Evolutionary conservation across 2,797 vertebrate species (phyloP), one percentile per base, ranked within the genome.

Genomic region (Rhincodon typus): DNA sequence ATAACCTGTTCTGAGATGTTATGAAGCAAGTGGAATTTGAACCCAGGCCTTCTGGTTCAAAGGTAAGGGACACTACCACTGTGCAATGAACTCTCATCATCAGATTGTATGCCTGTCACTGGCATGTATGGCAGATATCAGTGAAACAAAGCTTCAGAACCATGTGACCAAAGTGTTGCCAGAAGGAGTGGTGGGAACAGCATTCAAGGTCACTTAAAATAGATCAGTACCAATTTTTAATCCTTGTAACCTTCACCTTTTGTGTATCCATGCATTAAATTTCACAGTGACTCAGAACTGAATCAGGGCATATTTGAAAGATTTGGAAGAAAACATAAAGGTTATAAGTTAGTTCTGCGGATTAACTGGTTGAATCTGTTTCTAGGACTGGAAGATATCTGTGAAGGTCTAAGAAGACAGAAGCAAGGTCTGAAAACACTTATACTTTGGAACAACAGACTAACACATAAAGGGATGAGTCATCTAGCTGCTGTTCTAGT

Each of bases 321-420:
- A 1, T 50, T 21, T 70, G 53, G 62, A 46, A 34, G 46, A 42
- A 6, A 19, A 70, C 82, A 86, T 87, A 42, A 87, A 95, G 95
- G 42, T 93, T n/a, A 69, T 34, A n/a, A 91, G 57, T 21, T 34
- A 91, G 5, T 62, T 91, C 25, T 38, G 66, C 12, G 12, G 7
- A n/a, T 69, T 93, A 0, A 93, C 46, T 38, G 74, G 30, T 42
- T 30, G 8, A 91, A 42, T 88, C 66, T 5, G 77, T 93, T 95
- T 90, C 53, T 93, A 98, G 98, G 98, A 96, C 96, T 98, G 96
- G 97, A 98, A 96, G 98, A 98, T 96, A 96, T 98, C 94, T 98
- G 98, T 96, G 97, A 98, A 0, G 97, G 97, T 96, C 96, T 98
- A 96, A 97, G 96, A 84, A 82, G 70, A 95, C 97, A 97, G 97